Evolutionary conservation across 2,888 invertebrate species (phyloP).

Genomic region (Lydus trimaculatus): DNA sequence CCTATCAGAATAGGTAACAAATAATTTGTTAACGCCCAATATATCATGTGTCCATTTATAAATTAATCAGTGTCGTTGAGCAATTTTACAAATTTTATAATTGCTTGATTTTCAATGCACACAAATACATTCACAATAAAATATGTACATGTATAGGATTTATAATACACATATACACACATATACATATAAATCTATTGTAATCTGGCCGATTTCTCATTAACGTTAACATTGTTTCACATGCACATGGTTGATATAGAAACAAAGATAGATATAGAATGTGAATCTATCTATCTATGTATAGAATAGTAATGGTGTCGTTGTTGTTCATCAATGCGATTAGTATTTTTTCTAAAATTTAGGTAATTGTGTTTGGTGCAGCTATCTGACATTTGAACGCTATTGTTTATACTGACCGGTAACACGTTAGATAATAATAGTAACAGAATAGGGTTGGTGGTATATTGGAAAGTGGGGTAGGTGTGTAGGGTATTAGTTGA

Average conservation of each 20-base stretch:
- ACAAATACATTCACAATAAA: background rate
- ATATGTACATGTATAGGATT: background rate
- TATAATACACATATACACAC: background rate
- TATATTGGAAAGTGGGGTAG: background rate
- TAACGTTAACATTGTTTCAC: slow-evolving; percentile 34
- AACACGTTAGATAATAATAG: slow-evolving; percentile 54
- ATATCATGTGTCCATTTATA: slow-evolving; percentile 8
- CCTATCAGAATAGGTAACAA: too few relatives aligned
- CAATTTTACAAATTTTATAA: slow-evolving; percentile 57
- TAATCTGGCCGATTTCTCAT: slow-evolving; percentile 46
- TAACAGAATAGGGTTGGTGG: slow-evolving; percentile 21
- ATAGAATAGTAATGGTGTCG: slow-evolving; percentile 37
- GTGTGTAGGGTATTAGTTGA: slow-evolving; percentile 22
- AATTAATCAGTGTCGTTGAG: slow-evolving; percentile 51
- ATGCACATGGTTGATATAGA: slow-evolving; percentile 20
- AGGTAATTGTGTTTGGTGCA: slow-evolving; percentile 58
- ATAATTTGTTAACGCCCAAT: background rate
- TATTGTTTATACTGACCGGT: slow-evolving; percentile 53
- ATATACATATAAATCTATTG: slow-evolving; percentile 32
- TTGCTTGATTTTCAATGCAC: slow-evolving; percentile 48
- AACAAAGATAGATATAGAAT: slow-evolving; percentile 12
- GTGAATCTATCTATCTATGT: background rate
- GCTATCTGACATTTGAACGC: slow-evolving; percentile 54
- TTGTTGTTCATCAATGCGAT: slow-evolving; percentile 50
- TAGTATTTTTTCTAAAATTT: slow-evolving; percentile 57